phyloP scores from a whole-genome alignment of 2,113 vertebrate species.

The Pimephales promelas region DNA sequence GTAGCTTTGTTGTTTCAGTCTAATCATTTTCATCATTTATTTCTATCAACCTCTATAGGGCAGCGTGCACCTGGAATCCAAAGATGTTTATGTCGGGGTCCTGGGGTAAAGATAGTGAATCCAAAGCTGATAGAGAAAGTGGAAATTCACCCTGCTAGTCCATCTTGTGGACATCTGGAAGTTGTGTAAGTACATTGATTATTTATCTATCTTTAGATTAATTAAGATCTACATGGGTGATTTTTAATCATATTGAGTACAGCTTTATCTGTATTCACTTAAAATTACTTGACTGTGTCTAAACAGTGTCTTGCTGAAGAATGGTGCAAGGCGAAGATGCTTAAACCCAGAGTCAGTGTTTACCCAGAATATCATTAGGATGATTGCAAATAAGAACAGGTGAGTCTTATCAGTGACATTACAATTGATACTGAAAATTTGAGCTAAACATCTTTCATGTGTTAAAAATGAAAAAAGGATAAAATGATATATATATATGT shows the following conservation, averaged over 20 bases:
- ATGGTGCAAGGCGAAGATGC: slow-evolving; percentile 22
- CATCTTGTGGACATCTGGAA: slow-evolving; percentile 42
- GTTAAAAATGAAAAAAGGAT: not conserved
- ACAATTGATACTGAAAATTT: not conserved
- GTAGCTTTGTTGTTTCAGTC: not conserved
- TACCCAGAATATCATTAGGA: slow-evolving; percentile 26
- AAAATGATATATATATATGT: not conserved
- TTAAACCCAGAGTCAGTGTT: slow-evolving; percentile 51
- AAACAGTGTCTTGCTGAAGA: slow-evolving; percentile 37
- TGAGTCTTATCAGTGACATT: not conserved
- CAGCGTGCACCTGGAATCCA: not conserved
- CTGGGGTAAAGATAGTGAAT: not conserved
- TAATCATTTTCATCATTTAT: not conserved
- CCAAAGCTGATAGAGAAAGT: slow-evolving; percentile 31
- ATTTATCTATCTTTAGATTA: not conserved
- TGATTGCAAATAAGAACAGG: slow-evolving; percentile 22
- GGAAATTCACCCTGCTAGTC: slow-evolving; percentile 40
- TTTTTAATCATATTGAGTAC: not conserved
- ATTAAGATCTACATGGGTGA: too few species aligned
- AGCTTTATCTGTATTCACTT: not conserved
- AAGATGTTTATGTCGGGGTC: slow-evolving; percentile 47
- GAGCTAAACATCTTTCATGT: not conserved
- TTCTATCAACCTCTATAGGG: slow-evolving; percentile 34
- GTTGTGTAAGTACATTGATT: slow-evolving; percentile 11
- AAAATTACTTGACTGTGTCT: slow-evolving; percentile 5